Evolutionary conservation across 2,888 invertebrate species (phyloP).

Genomic region (Drosophila glabriapex): DNA sequence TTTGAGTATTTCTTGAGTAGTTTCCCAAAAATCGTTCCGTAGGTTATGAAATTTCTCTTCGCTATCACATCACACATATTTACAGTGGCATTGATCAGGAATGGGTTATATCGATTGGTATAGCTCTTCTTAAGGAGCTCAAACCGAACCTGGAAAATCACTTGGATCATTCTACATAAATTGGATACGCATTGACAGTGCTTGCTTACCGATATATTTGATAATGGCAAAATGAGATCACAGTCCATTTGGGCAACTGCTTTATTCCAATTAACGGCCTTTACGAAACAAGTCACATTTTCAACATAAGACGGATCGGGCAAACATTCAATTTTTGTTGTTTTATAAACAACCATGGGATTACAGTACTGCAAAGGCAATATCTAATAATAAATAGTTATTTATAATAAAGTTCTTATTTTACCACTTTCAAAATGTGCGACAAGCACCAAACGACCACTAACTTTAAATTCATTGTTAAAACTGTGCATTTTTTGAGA

Average conservation of each 20-base stretch:
- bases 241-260: slow-evolving; percentile 45
- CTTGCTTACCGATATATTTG: slow-evolving; percentile 39
- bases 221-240: slow-evolving; percentile 26
- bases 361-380: slow-evolving; percentile 11
- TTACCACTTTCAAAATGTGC: slow-evolving; percentile 13
- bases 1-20: slow-evolving; percentile 17
- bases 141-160: slow-evolving; percentile 5
- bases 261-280: slow-evolving; percentile 56
- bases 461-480: slow-evolving; percentile 1
- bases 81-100: slow-evolving; percentile 38
- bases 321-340: slow-evolving; percentile 49
- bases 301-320: not conserved
- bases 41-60: slow-evolving; percentile 29
- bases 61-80: slow-evolving; percentile 52
- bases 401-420: not conserved
- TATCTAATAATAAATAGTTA: not conserved
- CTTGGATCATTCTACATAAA: not conserved
- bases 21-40: slow-evolving; percentile 24
- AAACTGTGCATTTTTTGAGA: not conserved
- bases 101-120: slow-evolving; percentile 55
- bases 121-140: slow-evolving; percentile 44
- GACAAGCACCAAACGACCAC: not conserved
- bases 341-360: slow-evolving; percentile 21
- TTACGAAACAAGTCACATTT: slow-evolving; percentile 36
- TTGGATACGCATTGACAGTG: not conserved